phyloP scores from a whole-genome alignment of 2,797 vertebrate species.

The Hemibagrus guttatus region DNA sequence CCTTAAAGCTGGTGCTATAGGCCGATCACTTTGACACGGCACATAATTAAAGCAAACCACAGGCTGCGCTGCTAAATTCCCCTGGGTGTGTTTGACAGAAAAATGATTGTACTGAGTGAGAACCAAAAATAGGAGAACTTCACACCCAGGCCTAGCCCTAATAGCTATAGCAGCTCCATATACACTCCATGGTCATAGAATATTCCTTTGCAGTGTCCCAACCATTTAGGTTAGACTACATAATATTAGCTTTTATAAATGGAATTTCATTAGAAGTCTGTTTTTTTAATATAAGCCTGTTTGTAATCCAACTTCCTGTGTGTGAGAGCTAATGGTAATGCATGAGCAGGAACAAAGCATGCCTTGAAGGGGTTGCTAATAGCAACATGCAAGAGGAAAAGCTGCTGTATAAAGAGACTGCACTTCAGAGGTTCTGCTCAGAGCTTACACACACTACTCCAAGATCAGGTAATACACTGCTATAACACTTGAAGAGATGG shows the following conservation, averaged over 20 bases:
- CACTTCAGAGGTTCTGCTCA: slow-evolving; percentile 26
- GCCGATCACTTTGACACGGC: slow-evolving; percentile 41
- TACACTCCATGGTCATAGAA: background rate
- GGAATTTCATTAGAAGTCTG: background rate
- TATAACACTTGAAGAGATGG: background rate
- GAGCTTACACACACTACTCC: slow-evolving; percentile 25
- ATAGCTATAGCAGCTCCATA: background rate
- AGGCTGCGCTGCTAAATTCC: slow-evolving; percentile 34
- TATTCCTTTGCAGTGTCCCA: background rate
- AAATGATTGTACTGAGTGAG: slow-evolving; percentile 49
- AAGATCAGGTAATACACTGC: background rate
- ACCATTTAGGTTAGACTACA: background rate
- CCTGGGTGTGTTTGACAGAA: slow-evolving; percentile 45
- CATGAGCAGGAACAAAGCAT: slow-evolving; percentile 67
- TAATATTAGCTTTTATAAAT: background rate
- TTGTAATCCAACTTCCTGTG: slow-evolving; percentile 4
- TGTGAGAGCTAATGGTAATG: slow-evolving; percentile 42
- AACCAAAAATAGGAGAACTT: slow-evolving; percentile 42
- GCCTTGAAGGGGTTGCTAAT: slow-evolving; percentile 78
- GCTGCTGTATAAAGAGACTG: slow-evolving; percentile 36
- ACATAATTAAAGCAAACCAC: slow-evolving; percentile 51
- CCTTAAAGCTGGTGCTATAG: slow-evolving; percentile 38
- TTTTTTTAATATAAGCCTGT: background rate
- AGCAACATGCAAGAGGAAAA: slow-evolving; percentile 74
- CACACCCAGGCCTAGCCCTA: slow-evolving; percentile 12